phyloP scores from a whole-genome alignment of 2,888 invertebrate species.

The Brachyptera risi region DNA sequence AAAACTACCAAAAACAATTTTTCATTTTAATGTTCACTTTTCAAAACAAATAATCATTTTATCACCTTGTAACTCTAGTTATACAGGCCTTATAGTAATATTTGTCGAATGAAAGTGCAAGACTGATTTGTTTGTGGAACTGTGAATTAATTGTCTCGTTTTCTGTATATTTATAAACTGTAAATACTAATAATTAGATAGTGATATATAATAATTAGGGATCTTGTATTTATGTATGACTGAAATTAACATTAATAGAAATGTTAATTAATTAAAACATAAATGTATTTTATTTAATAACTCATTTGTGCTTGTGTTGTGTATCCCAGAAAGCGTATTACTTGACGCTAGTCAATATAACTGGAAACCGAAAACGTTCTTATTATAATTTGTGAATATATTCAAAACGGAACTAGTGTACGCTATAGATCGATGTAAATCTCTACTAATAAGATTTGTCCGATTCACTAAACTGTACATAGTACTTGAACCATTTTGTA shows the following conservation, averaged over 20 bases:
- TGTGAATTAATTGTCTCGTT: slow-evolving; percentile 15
- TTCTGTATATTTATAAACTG: not conserved
- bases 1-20: too few relatives aligned
- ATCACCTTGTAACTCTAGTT: too few relatives aligned
- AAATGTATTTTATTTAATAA: not conserved
- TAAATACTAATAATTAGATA: not conserved
- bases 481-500: not conserved
- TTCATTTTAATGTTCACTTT: too few relatives aligned
- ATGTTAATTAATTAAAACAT: not conserved
- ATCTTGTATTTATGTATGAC: slow-evolving; percentile 27
- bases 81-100: too few relatives aligned
- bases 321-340: slow-evolving; percentile 31
- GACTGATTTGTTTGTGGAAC: slow-evolving; percentile 22
- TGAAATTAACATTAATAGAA: slow-evolving; percentile 19
- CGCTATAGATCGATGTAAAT: too few relatives aligned
- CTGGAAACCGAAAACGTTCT: slow-evolving; percentile 16
- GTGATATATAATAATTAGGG: slow-evolving; percentile 7
- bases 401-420: not conserved
- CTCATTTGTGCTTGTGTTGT: slow-evolving; percentile 6
- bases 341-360: slow-evolving; percentile 33
- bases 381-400: slow-evolving; percentile 20
- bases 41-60: too few relatives aligned
- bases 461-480: too few relatives aligned
- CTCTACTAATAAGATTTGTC: not conserved
- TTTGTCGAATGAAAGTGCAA: slow-evolving; percentile 19